These are phyloP conservation scores for Gallinago jamesoni DNA, from an alignment of 2,113 vertebrate species.

Conservation along the genomic window DNA sequence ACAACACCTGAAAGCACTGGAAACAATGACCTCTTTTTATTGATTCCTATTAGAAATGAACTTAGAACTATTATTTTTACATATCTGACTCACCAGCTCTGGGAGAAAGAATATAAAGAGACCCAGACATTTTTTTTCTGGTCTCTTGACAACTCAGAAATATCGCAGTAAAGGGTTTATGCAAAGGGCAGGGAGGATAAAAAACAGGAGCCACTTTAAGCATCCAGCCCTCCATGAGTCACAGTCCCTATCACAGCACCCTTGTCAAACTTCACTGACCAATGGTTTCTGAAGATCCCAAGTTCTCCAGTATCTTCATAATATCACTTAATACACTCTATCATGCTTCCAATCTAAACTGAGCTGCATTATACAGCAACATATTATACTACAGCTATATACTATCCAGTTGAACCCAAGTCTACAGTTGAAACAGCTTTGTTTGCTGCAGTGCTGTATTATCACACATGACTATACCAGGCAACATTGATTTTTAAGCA, in stretches of 20 bases:
- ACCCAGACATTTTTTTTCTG: not conserved
- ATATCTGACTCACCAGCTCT: not conserved
- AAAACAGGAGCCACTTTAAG: not conserved
- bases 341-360: not conserved
- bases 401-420: not conserved
- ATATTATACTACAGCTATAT: not conserved
- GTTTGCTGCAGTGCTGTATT: constrained; percentile 24
- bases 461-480: not conserved
- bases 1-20: not conserved
- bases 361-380: not conserved
- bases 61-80: not conserved
- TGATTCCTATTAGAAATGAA: not conserved
- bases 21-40: not conserved
- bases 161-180: not conserved
- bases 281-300: not conserved
- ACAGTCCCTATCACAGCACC: not conserved
- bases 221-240: not conserved
- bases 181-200: not conserved
- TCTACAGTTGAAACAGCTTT: not conserved
- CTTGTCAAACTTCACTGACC: not conserved
- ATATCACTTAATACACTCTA: not conserved
- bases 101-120: not conserved
- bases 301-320: not conserved
- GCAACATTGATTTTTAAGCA: constrained; percentile 48
- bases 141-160: not conserved